Evolutionary conservation across 2,113 vertebrate genomes (phyloP), one percentile per base, ranked within the genome.

Genomic region (Sarotherodon lohbergeri): DNA sequence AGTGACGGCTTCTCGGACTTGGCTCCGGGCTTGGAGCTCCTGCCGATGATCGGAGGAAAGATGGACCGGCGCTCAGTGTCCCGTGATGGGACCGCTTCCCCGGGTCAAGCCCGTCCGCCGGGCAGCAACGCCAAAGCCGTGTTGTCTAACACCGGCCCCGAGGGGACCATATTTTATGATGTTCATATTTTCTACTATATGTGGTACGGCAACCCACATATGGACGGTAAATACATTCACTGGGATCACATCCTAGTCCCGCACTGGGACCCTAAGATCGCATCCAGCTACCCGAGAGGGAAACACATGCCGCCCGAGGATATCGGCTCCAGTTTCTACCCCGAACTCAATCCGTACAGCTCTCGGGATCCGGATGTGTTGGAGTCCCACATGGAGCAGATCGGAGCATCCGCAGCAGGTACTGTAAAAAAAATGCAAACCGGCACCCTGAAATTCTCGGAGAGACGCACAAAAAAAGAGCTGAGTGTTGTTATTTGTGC

Each of bases 231-330:
- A 86, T 98, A 97, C 90, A 91, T 97, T 13, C 98, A 98, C 89
- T 98, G 97, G 98, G 98, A 98, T 93, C 98, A 98, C 87, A 96
- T 97, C 88, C 96, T 98, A 90, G 97, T 98, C 57, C 97, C 97
- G 3, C 97, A 98, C 95, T 98, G 98, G 98, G 98, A 98, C 94
- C 97, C 97, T 68, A 98, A 98, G 91, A 97, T 98, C 86, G 97
- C 98, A 2, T 97, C 97, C 91, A 97, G 98, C 91, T 98, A 98
- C 89, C 97, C 98, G 22, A 97, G 97, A 93, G 98, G 98, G 63
- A 97, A 96, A 90, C 98, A 98, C 94, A 96, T 92, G 94, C 95
- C 98, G 4, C 97, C 98, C 2, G 97, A 98, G 9, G 97, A 98
- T 95, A 95, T 98, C 89, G 97, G 97, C 34, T 97, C 97, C 82